These are phyloP conservation scores for Brachypodius melanocephalos DNA, from an alignment of 2,113 vertebrate genomes.

Conservation along the genomic window DNA sequence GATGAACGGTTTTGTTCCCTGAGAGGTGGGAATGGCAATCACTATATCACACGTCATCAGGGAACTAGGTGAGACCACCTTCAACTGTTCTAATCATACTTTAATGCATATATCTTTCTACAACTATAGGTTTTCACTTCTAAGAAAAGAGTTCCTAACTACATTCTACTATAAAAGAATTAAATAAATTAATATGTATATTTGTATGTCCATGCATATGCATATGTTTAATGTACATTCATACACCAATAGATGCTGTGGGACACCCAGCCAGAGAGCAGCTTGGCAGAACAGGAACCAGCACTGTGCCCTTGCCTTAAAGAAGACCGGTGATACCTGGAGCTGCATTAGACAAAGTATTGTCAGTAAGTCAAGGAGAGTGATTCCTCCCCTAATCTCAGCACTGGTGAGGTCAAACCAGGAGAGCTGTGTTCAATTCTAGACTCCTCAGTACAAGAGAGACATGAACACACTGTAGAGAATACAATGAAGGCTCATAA, in stretches of 20 bases:
- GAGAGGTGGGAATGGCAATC: background rate
- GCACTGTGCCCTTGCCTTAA: background rate
- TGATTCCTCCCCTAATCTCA: background rate
- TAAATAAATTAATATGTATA: background rate
- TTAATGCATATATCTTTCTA: background rate
- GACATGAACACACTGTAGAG: background rate
- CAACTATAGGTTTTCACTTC: background rate
- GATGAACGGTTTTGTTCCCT: background rate
- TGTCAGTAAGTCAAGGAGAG: background rate
- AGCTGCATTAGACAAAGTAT: background rate
- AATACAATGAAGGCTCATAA: background rate
- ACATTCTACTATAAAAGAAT: background rate
- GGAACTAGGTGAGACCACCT: background rate
- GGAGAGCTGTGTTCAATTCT: background rate
- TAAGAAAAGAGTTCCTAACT: background rate
- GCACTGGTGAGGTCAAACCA: background rate
- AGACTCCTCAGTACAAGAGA: background rate
- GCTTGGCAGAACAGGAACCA: background rate
- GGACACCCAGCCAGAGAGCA: background rate
- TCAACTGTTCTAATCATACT: background rate
- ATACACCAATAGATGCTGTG: background rate
- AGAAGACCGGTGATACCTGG: background rate
- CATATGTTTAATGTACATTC: background rate
- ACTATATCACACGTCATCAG: background rate
- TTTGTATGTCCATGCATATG: background rate